Evolutionary conservation across 2,113 vertebrate genomes (phyloP), one percentile per base, ranked within the genome.

Genomic region (Andinoacara biseriatus): DNA sequence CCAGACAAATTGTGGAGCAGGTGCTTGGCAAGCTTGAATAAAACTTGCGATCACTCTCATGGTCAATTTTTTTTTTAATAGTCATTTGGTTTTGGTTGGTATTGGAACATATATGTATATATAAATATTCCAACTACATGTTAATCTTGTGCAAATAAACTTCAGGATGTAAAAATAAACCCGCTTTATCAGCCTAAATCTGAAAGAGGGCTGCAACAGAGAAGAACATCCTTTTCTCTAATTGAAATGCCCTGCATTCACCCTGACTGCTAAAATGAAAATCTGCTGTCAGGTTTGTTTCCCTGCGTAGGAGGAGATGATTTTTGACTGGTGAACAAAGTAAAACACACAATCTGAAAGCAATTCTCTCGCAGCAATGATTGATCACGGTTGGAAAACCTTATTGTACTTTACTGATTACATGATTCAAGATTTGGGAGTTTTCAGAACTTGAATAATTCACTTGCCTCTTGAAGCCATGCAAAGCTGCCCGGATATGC

Each of bases 121-220:
- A 33, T n/a, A n/a, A n/a, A n/a, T 33, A 33, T 33, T 33, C 26
- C 26, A 26, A 26, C 2, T 26, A 33, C 31, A 31, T 31, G 5
- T 31, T n/a, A n/a, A n/a, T n/a, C n/a, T n/a, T n/a, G n/a, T n/a
- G 33, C 61, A 90, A 74, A 80, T 59, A 80, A 62, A 84, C 76
- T 52, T 85, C 17, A 69, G 65, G 38, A 56, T 61, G 65, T 29
- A 75, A 69, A 79, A 85, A 74, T 49, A 77, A 56, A 82, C 40
- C 38, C 17, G 46, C 17, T 82, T 83, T 60, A 69, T 69, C 65
- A 69, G 43, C 24, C 24, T 60, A 49, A 61, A 74, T 85, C 62
- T 49, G 40, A 29, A 40, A n/a, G 24, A 20, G 1, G 17, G 76
- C 15, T 67, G 38, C 67, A 76, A 20, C 56, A 35, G 33, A 62